Conservation (phyloP, 2,113 vertebrate species). For the Ellobius talpinus region DNA sequence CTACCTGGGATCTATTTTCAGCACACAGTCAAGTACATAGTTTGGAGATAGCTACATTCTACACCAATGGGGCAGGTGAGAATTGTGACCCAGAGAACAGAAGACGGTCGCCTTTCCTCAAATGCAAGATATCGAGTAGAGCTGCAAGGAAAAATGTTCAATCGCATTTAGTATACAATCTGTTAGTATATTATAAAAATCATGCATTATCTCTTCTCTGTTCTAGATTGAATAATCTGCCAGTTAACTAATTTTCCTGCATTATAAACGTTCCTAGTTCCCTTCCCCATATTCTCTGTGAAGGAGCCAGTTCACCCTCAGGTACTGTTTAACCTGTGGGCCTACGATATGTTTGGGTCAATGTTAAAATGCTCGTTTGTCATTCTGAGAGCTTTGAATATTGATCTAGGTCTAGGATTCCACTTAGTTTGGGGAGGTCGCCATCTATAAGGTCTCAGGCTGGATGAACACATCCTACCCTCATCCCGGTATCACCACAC, state of each 20-base stretch:
- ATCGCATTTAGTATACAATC: not conserved
- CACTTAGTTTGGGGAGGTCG: not conserved
- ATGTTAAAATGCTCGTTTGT: not conserved
- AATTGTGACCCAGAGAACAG: not conserved
- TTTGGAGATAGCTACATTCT: slow-evolving; percentile 26
- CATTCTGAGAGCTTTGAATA: not conserved
- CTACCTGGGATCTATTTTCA: slow-evolving; percentile 32
- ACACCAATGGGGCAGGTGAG: not conserved
- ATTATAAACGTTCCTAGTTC: not conserved
- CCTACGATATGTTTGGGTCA: not conserved
- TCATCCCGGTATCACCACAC: not conserved
- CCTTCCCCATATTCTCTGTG: not conserved
- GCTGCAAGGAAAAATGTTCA: not conserved
- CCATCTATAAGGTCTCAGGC: not conserved
- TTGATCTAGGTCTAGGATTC: not conserved
- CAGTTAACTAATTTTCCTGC: not conserved
- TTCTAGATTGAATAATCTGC: not conserved
- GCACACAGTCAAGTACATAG: not conserved
- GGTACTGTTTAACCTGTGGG: slow-evolving; percentile 26
- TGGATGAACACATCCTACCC: not conserved
- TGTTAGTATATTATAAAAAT: not conserved
- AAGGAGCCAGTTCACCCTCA: not conserved
- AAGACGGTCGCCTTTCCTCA: not conserved
- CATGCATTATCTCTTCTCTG: slow-evolving; percentile 15
- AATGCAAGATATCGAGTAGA: not conserved